These are phyloP conservation scores for Trachelipus rathkii DNA, from an alignment of 1,140 invertebrate species.

Conservation along the genomic window DNA sequence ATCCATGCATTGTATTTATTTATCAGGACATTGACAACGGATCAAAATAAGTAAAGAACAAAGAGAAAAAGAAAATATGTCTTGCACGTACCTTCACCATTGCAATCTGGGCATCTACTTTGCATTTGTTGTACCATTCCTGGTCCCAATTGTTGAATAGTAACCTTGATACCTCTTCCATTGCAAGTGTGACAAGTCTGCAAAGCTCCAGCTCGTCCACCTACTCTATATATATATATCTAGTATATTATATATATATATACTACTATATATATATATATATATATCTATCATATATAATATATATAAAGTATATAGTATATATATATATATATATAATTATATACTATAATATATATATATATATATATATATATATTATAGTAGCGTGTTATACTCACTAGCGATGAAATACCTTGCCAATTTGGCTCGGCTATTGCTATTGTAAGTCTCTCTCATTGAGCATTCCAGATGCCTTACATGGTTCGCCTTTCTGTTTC, in stretches of 20 bases:
- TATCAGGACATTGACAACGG: too few species aligned
- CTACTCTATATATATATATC: constrained; percentile 50
- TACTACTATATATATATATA: not conserved
- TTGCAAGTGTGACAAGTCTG: constrained; percentile 49
- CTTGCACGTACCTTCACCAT: constrained; percentile 70
- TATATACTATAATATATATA: not conserved
- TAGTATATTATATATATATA: not conserved
- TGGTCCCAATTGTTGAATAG: constrained; percentile 52
- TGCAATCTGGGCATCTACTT: constrained; percentile 66
- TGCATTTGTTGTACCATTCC: constrained; percentile 55
- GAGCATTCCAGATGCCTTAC: too few species aligned
- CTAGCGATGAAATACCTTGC: too few species aligned
- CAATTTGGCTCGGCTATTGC: too few species aligned
- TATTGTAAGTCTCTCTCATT: too few species aligned
- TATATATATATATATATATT: not conserved
- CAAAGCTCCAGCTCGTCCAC: constrained; percentile 43
- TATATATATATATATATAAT: not conserved
- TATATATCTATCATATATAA: not conserved
- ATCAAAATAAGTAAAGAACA: too few species aligned
- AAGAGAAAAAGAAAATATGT: too few species aligned
- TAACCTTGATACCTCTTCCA: constrained; percentile 51
- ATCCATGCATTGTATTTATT: too few species aligned
- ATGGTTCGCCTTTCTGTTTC: too few species aligned
- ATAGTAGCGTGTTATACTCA: too few species aligned
- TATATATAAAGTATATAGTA: not conserved